Conservation (phyloP, 1,140 invertebrate species). For the Zelostemma sp. region DNA sequence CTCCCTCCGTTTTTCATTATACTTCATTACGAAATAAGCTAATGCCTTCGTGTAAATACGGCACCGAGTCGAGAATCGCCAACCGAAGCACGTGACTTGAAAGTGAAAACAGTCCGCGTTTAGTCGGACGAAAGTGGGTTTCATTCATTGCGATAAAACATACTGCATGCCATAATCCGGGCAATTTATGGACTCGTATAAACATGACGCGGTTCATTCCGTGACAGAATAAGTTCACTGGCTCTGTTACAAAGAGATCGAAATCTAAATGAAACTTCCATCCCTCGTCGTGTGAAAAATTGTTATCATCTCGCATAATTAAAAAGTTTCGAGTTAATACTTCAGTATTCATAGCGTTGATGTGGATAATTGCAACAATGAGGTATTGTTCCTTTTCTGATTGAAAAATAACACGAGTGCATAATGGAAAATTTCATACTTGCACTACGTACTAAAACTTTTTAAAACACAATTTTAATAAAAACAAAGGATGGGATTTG, state of each 20-base stretch:
- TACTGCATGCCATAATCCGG: not conserved
- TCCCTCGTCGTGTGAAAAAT: too few relatives aligned
- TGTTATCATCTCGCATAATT: too few relatives aligned
- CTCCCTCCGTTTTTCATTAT: not conserved
- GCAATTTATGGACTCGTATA: not conserved
- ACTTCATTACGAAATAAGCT: not conserved
- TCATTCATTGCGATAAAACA: slow-evolving; percentile 4
- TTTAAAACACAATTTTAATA: too few relatives aligned
- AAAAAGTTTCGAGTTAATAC: too few relatives aligned
- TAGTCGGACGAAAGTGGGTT: not conserved
- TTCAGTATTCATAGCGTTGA: too few relatives aligned
- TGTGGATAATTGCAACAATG: too few relatives aligned
- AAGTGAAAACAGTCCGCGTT: slow-evolving; percentile 5
- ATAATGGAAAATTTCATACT: too few relatives aligned
- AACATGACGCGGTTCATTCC: not conserved
- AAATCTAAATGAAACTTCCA: not conserved
- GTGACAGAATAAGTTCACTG: not conserved
- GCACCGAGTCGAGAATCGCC: not conserved
- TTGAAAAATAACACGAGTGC: too few relatives aligned
- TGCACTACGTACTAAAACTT: too few relatives aligned
- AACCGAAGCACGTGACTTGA: not conserved
- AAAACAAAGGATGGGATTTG: too few relatives aligned
- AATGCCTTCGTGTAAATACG: not conserved
- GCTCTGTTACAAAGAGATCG: not conserved
- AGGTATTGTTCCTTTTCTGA: too few relatives aligned